Base-by-base conservation (phyloP, 1,140 invertebrate genomes). In the Dinothrombium tinctorium region DNA sequence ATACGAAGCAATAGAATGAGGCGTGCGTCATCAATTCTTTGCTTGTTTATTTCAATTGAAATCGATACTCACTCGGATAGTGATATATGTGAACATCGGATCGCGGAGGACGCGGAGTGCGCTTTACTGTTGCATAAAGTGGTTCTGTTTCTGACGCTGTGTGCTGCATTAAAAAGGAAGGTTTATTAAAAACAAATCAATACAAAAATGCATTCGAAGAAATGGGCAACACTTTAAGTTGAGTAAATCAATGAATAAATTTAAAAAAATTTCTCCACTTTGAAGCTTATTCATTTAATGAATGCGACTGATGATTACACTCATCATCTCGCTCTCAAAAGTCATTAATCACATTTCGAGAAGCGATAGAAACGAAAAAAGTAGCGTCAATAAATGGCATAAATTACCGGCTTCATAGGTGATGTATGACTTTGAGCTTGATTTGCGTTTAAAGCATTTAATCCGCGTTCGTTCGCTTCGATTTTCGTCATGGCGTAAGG, bases 121-220 rank as follows among this genome's bases (percentile, higher is more conserved):
- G 40, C 24, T 50, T 50, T 0, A 50, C 49, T 26, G 49, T 50
- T 1, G 49, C 49, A 32, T 50, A 50, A 14, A 50, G 15, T 21
- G 49, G 49, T 22, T 50, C 49, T 32, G 29, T 14, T 32, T 32
- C 29, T 12, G 29, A 32, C 17, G 29, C 17, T 32, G 29, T 14
- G 17, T 32, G 29, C 29, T 32, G 29, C n/a, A n/a, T 28, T 28
- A 28, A 28, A n/a, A n/a, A n/a, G n/a, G n/a, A n/a, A n/a, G n/a
- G n/a, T n/a, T n/a, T n/a, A n/a, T n/a, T n/a, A n/a, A n/a, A n/a
- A n/a, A n/a, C n/a, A n/a, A n/a, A n/a, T n/a, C n/a, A n/a, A n/a
- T n/a, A n/a, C n/a, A n/a, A n/a, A n/a, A n/a, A n/a, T n/a, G n/a
- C n/a, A n/a, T n/a, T n/a, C n/a, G n/a, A n/a, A n/a, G n/a, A n/a